Evolutionary conservation across 2,797 vertebrate species (phyloP).

Genomic region (Scomberomorus guttatus): DNA sequence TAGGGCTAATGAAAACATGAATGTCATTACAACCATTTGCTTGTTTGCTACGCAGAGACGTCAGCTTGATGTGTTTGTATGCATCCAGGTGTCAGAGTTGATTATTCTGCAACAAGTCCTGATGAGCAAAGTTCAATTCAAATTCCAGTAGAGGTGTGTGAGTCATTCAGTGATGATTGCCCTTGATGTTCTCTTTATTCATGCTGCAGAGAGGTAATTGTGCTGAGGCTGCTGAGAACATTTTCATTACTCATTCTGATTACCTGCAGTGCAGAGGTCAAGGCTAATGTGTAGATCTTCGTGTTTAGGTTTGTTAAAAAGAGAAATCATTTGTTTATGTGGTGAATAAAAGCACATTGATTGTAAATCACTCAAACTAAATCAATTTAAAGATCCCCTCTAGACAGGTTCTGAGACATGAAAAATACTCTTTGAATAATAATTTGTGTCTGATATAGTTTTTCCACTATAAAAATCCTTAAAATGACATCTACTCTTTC

Average conservation of each 20-base stretch:
- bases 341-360: slow-evolving; percentile 9
- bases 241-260: slow-evolving; percentile 26
- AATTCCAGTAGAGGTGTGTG: not conserved
- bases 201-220: slow-evolving; percentile 32
- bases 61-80: not conserved
- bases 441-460: too few relatives aligned
- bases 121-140: slow-evolving; percentile 7
- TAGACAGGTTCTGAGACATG: not conserved
- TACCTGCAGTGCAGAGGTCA: slow-evolving; percentile 10
- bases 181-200: slow-evolving; percentile 8
- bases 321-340: not conserved
- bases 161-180: not conserved
- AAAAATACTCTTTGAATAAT: not conserved
- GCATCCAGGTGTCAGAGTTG: not conserved
- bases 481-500: not conserved
- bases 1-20: not conserved
- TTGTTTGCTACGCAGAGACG: not conserved
- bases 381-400: not conserved
- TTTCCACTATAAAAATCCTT: too few relatives aligned
- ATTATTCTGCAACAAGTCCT: slow-evolving; percentile 19
- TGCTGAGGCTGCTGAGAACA: slow-evolving; percentile 21
- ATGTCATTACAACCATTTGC: not conserved
- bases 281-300: not conserved
- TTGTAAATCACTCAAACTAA: slow-evolving; percentile 1
- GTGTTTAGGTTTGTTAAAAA: not conserved